These are phyloP conservation scores for Casuarius casuarius DNA, from an alignment of 2,113 vertebrate genomes.

Conservation along the genomic window DNA sequence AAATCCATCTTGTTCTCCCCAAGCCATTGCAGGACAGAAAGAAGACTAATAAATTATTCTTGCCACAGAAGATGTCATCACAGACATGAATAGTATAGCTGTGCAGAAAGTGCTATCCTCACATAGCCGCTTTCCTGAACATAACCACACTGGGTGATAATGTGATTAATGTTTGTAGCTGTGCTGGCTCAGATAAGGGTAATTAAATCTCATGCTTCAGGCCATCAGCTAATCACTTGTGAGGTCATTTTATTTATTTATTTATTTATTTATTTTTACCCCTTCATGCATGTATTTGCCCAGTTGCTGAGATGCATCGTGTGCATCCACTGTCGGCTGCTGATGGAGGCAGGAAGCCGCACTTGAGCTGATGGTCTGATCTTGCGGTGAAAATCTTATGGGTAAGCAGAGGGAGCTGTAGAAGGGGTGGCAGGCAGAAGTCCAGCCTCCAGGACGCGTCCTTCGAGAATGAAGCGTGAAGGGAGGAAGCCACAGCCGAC, in stretches of 20 bases:
- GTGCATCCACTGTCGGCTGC: fast-evolving
- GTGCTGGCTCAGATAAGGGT: slow-evolving; percentile 58
- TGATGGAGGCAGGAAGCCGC: background rate
- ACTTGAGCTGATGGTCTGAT: background rate
- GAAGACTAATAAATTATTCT: background rate
- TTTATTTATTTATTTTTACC: background rate
- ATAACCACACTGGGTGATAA: slow-evolving; percentile 39
- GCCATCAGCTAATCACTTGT: slow-evolving; percentile 55
- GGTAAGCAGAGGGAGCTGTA: background rate
- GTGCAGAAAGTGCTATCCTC: background rate
- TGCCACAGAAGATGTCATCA: background rate
- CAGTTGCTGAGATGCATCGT: background rate
- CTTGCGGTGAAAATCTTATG: background rate
- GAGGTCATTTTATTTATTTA: slow-evolving; percentile 39
- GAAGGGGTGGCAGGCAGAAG: background rate
- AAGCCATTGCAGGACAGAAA: background rate
- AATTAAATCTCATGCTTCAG: slow-evolving; percentile 67
- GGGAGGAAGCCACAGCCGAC: background rate
- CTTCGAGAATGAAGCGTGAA: background rate
- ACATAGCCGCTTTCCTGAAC: slow-evolving; percentile 31
- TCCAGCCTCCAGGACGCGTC: fast-evolving
- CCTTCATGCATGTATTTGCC: background rate
- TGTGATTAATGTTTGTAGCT: slow-evolving; percentile 70
- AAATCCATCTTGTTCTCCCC: background rate
- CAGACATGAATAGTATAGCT: background rate